A percentile compares a stretch with the other conserved stretches of the same genome.
phyloP scores from a whole-genome alignment of 2,888 invertebrate species.

The Andrena haemorrhoa region DNA sequence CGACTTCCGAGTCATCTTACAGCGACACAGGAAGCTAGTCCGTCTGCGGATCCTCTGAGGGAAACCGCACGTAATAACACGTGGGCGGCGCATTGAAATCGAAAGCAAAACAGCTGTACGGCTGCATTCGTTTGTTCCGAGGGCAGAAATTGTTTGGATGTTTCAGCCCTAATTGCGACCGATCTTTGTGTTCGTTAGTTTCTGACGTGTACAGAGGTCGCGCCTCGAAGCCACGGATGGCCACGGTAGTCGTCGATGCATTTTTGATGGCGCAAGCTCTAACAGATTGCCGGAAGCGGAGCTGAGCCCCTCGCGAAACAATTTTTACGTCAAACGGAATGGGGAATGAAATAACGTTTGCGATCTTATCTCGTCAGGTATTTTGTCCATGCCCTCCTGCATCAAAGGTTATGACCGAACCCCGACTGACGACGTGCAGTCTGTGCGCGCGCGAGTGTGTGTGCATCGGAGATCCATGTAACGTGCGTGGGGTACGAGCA shows the following conservation, averaged over 20 bases:
- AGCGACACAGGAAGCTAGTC: conserved; percentile 42
- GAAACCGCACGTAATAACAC: conserved; percentile 26
- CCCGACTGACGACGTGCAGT: conserved; percentile 71
- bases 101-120: not conserved
- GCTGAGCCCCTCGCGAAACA: conserved; percentile 62
- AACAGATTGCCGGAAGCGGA: conserved; percentile 57
- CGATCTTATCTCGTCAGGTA: conserved; percentile 78
- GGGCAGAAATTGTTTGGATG: not conserved
- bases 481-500: conserved; percentile 82
- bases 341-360: conserved; percentile 77
- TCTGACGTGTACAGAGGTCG: not conserved
- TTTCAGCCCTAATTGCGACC: conserved; percentile 11
- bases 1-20: conserved; percentile 41
- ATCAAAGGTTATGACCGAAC: conserved; percentile 75
- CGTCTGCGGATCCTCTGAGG: conserved; percentile 10
- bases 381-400: conserved; percentile 75
- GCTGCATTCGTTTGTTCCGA: not conserved
- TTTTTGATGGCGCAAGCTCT: conserved; percentile 61
- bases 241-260: conserved; percentile 54
- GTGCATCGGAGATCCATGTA: conserved; percentile 73
- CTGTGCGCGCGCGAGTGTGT: conserved; percentile 47
- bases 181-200: not conserved
- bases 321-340: conserved; percentile 74
- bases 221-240: not conserved
- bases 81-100: conserved; percentile 6